These are phyloP conservation scores for Trichechus manatus DNA, from an alignment of 2,113 vertebrate species.

Conservation along the genomic window DNA sequence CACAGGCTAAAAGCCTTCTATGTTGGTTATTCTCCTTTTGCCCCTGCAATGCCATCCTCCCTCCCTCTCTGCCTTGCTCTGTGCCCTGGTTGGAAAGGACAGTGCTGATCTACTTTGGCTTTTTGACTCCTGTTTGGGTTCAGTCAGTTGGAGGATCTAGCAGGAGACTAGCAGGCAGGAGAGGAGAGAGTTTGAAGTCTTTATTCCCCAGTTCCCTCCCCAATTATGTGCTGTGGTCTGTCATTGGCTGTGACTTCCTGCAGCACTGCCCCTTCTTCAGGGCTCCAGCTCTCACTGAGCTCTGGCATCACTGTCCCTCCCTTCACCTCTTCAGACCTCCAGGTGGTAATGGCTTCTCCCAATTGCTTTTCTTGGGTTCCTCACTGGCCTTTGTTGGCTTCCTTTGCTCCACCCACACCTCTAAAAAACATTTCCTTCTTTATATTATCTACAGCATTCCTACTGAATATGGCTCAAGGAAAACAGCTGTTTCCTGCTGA, in stretches of 20 bases:
- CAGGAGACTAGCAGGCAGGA: not conserved
- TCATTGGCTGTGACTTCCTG: not conserved
- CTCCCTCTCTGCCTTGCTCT: not conserved
- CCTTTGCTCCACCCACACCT: not conserved
- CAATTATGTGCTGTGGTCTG: not conserved
- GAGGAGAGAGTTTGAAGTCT: not conserved
- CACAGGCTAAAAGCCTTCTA: not conserved
- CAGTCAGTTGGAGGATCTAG: not conserved
- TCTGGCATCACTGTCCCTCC: no score
- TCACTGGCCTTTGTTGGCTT: not conserved
- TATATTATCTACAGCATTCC: not conserved
- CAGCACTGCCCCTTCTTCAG: not conserved
- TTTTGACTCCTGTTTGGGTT: not conserved
- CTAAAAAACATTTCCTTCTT: constrained; percentile 1
- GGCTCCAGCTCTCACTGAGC: not conserved
- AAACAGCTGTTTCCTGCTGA: not conserved
- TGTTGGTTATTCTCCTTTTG: not conserved
- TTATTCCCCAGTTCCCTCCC: not conserved
- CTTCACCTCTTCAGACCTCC: not conserved
- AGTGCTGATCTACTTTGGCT: not conserved
- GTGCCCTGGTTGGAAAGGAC: not conserved
- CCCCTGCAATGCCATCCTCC: not conserved
- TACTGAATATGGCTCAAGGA: not conserved
- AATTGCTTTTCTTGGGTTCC: not conserved
- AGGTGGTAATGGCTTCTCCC: not conserved